Base-by-base conservation (phyloP, 2,113 vertebrate genomes). In the Microtus montanus region DNA sequence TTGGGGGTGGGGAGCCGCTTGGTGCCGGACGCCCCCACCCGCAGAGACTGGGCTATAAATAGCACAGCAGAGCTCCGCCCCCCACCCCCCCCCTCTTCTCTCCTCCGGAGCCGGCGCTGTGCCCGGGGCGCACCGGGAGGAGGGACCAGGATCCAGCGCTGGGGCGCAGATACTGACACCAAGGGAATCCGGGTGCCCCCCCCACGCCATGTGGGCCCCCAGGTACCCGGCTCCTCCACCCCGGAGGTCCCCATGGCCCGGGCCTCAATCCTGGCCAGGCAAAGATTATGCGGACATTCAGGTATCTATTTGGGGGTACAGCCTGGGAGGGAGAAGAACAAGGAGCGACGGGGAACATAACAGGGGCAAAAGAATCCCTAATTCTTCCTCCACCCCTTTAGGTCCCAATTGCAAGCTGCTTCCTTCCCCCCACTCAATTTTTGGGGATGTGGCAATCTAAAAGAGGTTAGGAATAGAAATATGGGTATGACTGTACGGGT, bases 61-160 rank as follows among this genome's bases (percentile, higher is more conserved):
- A 97, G 97, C 66, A 87, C 71, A 71, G 49, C 80, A 95, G 96
- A 97, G 97, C 97, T 95, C 97, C 95, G 71, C 97, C 91, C 63
- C 66, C 63, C 78, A 64, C 47, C 75, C 91, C 74, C 91, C 74
- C 73, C 71, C 86, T 86, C 74, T 73, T 89, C 94, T 95, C 88
- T 97, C 95, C 82, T 85, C 97, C 1, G 0, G 93, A 98, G 97
- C 96, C 97, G 97, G 97, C 97, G 94, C 97, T 82, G 96, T 97
- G 97, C 97, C 97, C 97, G 92, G 97, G 96, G 97, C 97, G 97
- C 97, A 95, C 96, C 77, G 95, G 97, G 97, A 97, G 97, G 96
- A 97, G 97, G 97, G 94, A 97, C 92, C 49, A 90, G 88, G 95
- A 97, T 88, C 90, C 95, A 87, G 95, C 75, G 80, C 96, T 89